A percentile compares a stretch with the other conserved stretches of the same genome.
phyloP scores from a whole-genome alignment of 37 sponge, comb jelly and placozoan genomes.

The Mnemiopsis leidyi region DNA sequence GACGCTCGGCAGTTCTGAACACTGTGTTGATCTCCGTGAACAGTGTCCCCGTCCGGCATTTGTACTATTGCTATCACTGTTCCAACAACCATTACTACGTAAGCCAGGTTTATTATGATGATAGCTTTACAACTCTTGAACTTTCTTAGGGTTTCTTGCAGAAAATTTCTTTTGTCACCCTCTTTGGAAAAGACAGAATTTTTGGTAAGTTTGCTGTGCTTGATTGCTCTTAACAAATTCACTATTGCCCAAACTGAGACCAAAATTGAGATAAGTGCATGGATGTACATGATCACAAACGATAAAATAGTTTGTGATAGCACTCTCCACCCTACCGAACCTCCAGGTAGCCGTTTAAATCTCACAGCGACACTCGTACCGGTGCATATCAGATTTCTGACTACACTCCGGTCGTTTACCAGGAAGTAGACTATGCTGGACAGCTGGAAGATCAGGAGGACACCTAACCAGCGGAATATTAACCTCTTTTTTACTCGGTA shows the following conservation, averaged over 20 bases:
- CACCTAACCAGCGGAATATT: neutral
- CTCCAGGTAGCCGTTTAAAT: neutral
- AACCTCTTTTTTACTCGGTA: neutral
- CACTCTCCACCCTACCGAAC: too few relatives aligned
- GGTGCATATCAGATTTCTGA: neutral
- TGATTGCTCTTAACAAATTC: neutral
- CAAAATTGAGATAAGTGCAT: neutral
- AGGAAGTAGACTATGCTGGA: neutral
- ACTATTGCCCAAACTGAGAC: neutral
- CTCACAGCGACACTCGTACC: neutral
- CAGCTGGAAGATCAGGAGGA: neutral
- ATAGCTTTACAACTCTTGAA: neutral
- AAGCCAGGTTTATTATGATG: neutral
- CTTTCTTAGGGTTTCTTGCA: neutral
- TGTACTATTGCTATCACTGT: neutral
- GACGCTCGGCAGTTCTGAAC: neutral
- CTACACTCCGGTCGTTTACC: neutral
- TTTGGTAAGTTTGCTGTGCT: neutral
- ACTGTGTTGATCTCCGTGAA: too few relatives aligned
- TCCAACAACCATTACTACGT: neutral
- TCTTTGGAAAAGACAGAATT: neutral
- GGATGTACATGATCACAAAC: neutral
- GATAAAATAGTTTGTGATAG: neutral
- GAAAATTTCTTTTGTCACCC: neutral
- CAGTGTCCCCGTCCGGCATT: too few relatives aligned